Conservation (phyloP, 2,888 invertebrate species). For the Napeogenes inachia region DNA sequence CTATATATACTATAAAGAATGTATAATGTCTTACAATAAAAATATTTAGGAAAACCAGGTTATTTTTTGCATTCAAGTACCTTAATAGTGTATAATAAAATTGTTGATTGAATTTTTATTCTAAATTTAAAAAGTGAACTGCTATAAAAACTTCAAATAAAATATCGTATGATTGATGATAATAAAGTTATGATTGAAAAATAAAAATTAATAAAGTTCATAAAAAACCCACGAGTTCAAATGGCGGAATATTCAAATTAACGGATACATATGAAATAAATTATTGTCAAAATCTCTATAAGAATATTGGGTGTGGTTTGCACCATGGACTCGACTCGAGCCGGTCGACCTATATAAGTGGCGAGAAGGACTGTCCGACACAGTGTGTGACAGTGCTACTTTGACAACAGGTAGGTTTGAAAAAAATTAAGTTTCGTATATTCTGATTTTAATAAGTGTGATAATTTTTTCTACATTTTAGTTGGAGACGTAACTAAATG, state of each 20-base stretch:
- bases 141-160: too few species aligned
- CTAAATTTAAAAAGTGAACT: too few species aligned
- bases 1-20: too few species aligned
- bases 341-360: conserved; percentile 67
- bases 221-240: background rate
- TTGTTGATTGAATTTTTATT: too few species aligned
- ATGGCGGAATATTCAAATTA: background rate
- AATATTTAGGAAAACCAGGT: too few species aligned
- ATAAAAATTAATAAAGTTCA: background rate
- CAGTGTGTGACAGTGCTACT: conserved; percentile 57
- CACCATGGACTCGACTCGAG: conserved; percentile 22
- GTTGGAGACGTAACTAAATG: too few species aligned
- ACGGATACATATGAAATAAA: background rate
- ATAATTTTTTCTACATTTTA: conserved; percentile 6
- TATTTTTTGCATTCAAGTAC: too few species aligned
- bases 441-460: too few species aligned
- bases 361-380: conserved; percentile 47
- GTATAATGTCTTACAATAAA: too few species aligned
- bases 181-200: too few species aligned
- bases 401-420: conserved; percentile 48
- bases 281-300: conserved; percentile 10
- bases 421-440: background rate
- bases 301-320: conserved; percentile 42
- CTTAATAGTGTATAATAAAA: too few species aligned
- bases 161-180: too few species aligned